Percentiles rank a stretch among this genome's conserved stretches.
Evolutionary conservation across 1,140 invertebrate species (phyloP).

Genomic region (Aphelinus atriplicis): DNA sequence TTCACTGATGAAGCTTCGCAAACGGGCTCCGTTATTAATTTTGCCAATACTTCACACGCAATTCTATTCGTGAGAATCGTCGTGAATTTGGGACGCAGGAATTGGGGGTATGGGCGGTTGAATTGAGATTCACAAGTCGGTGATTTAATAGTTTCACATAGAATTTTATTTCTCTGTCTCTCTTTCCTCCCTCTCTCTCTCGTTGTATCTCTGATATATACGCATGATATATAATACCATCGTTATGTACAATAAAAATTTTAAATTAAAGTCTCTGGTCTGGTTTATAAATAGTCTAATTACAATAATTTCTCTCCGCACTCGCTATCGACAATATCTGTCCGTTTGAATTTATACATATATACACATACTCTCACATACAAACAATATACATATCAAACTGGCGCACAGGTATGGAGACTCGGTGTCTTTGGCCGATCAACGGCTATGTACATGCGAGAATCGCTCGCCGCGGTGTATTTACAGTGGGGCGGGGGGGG

Average conservation of each 20-base stretch:
- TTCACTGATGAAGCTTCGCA: too few relatives aligned
- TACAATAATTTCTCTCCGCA: constrained; percentile 48
- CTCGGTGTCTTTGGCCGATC: too few relatives aligned
- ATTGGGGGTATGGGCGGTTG: background rate
- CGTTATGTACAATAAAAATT: constrained; percentile 49
- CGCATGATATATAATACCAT: constrained; percentile 49
- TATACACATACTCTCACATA: background rate
- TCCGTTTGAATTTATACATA: constrained; percentile 22
- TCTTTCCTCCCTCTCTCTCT: constrained; percentile 19
- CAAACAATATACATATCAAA: too few relatives aligned
- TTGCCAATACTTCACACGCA: too few relatives aligned
- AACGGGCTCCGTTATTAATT: too few relatives aligned
- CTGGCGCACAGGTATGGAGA: too few relatives aligned
- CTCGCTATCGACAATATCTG: constrained; percentile 32
- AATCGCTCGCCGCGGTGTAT: background rate
- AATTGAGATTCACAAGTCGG: constrained; percentile 13
- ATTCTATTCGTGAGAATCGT: too few relatives aligned
- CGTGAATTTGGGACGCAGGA: too few relatives aligned
- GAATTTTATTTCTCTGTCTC: constrained; percentile 47
- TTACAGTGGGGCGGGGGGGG: background rate
- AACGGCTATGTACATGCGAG: too few relatives aligned
- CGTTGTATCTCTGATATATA: constrained; percentile 37
- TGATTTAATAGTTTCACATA: constrained; percentile 45
- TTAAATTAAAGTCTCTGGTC: constrained; percentile 60
- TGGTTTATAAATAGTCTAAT: constrained; percentile 55